These are phyloP conservation scores for Callionymus lyra DNA, from an alignment of 2,113 vertebrate genomes.

Conservation along the genomic window DNA sequence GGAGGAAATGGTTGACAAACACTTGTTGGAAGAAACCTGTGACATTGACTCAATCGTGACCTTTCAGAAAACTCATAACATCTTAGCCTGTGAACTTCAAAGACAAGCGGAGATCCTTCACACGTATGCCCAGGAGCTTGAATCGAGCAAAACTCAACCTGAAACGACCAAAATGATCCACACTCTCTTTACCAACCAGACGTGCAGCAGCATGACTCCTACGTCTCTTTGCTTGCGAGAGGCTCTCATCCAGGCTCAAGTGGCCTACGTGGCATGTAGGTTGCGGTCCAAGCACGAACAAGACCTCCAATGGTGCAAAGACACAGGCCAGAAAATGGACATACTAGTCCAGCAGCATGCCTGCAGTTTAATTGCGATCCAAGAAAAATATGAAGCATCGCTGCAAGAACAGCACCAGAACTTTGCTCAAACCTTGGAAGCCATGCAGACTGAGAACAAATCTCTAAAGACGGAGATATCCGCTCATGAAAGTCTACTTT, in stretches of 20 bases:
- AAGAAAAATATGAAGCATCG: slow-evolving; percentile 74
- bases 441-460: slow-evolving; percentile 75
- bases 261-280: slow-evolving; percentile 81
- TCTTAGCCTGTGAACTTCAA: slow-evolving; percentile 78
- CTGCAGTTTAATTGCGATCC: slow-evolving; percentile 62
- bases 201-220: slow-evolving; percentile 55
- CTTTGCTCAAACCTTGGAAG: slow-evolving; percentile 65
- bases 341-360: slow-evolving; percentile 71
- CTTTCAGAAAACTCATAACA: slow-evolving; percentile 63
- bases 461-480: slow-evolving; percentile 69
- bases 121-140: slow-evolving; percentile 73
- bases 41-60: slow-evolving; percentile 61
- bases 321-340: slow-evolving; percentile 68
- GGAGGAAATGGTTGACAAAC: slow-evolving; percentile 55
- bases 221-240: slow-evolving; percentile 80
- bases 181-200: slow-evolving; percentile 53
- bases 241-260: slow-evolving; percentile 84
- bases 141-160: slow-evolving; percentile 56
- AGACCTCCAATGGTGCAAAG: slow-evolving; percentile 70
- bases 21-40: slow-evolving; percentile 33
- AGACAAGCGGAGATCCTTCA: slow-evolving; percentile 75
- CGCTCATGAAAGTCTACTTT: slow-evolving; percentile 66
- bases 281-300: slow-evolving; percentile 73
- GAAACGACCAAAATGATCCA: slow-evolving; percentile 69
- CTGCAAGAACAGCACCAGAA: slow-evolving; percentile 73